A percentile compares a stretch with the other conserved stretches of the same genome.
Conservation (phyloP, 2,113 vertebrate genomes). For the Nansenia antarctica region DNA sequence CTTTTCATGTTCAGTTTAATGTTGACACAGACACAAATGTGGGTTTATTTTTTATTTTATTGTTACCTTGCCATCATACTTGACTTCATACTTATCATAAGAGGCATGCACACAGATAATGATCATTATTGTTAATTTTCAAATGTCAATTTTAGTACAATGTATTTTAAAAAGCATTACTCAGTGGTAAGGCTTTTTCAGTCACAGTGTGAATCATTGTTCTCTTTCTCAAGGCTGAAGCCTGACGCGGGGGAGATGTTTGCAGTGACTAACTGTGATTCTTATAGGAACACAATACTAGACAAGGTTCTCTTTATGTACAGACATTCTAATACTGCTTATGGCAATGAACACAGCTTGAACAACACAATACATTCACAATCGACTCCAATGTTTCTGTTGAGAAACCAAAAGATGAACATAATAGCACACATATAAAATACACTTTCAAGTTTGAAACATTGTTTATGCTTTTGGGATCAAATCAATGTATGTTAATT, state of each 20-base stretch:
- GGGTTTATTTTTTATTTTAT: constrained; percentile 69
- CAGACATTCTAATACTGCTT: constrained; percentile 83
- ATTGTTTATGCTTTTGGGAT: constrained; percentile 58
- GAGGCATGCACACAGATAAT: constrained; percentile 91
- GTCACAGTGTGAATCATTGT: constrained; percentile 86
- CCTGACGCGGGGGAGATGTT: constrained; percentile 70
- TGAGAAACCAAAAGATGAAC: constrained; percentile 61
- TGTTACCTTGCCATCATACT: constrained; percentile 67
- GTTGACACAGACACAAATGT: constrained; percentile 25
- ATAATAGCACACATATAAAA: constrained; percentile 58
- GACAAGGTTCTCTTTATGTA: constrained; percentile 75
- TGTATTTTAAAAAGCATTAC: constrained; percentile 76
- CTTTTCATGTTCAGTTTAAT: not conserved
- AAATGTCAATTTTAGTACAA: constrained; percentile 68
- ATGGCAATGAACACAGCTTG: constrained; percentile 73
- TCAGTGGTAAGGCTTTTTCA: constrained; percentile 82
- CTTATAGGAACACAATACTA: constrained; percentile 74
- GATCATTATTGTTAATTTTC: constrained; percentile 70
- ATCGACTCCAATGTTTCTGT: constrained; percentile 67
- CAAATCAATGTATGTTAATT: constrained; percentile 49
- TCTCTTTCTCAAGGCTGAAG: constrained; percentile 73
- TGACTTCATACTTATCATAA: constrained; percentile 81
- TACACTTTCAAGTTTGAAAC: constrained; percentile 45
- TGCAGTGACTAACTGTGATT: constrained; percentile 73
- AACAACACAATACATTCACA: constrained; percentile 79